Evolutionary conservation across 2,888 invertebrate genomes (phyloP).

Genomic region (Enchytraeus crypticus): DNA sequence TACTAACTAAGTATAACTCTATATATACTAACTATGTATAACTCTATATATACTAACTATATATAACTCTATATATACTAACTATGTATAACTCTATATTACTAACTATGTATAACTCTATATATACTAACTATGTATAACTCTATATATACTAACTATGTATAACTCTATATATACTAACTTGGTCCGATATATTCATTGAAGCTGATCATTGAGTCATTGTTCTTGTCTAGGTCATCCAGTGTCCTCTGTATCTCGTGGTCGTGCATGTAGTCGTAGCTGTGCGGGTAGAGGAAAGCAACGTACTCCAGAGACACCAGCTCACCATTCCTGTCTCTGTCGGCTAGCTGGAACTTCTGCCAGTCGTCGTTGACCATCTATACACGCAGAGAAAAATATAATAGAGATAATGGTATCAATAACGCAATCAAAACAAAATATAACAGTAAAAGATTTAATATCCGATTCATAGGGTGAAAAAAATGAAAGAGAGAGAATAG

Average conservation of each 20-base stretch:
- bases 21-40: too few relatives aligned
- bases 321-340: slow-evolving; percentile 68
- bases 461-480: too few relatives aligned
- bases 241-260: slow-evolving; percentile 55
- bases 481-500: too few relatives aligned
- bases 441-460: too few relatives aligned
- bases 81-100: too few relatives aligned
- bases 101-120: too few relatives aligned
- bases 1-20: too few relatives aligned
- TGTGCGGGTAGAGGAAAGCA: slow-evolving; percentile 86
- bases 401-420: neutral
- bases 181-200: slow-evolving; percentile 55
- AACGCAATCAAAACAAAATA: neutral
- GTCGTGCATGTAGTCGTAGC: slow-evolving; percentile 70
- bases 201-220: slow-evolving; percentile 75
- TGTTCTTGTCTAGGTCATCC: slow-evolving; percentile 73
- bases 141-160: too few relatives aligned
- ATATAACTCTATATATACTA: too few relatives aligned
- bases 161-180: too few relatives aligned
- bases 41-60: too few relatives aligned
- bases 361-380: slow-evolving; percentile 64
- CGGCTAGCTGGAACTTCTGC: slow-evolving; percentile 75
- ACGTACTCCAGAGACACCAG: slow-evolving; percentile 71
- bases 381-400: neutral
- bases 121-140: too few relatives aligned